These are phyloP conservation scores for Eulemur albifrons DNA, from an alignment of 2,797 vertebrate species.

Conservation along the genomic window DNA sequence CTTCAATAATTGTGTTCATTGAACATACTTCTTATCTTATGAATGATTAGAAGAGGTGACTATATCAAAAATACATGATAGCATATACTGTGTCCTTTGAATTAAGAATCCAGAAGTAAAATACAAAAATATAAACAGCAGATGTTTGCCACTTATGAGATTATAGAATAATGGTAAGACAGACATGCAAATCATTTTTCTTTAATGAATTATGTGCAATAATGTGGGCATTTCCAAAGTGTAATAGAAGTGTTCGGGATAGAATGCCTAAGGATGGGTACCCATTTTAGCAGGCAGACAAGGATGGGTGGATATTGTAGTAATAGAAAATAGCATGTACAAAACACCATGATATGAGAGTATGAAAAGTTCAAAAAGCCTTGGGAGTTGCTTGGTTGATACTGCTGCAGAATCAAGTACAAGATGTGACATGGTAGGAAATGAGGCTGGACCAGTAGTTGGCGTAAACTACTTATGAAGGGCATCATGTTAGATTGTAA, in stretches of 20 bases:
- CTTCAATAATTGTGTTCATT: background rate
- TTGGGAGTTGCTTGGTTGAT: background rate
- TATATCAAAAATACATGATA: background rate
- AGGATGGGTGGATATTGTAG: background rate
- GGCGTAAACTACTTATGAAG: background rate
- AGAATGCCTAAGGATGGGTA: background rate
- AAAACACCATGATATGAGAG: background rate
- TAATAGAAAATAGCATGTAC: background rate
- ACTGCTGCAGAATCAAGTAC: background rate
- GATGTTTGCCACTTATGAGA: background rate
- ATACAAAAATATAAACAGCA: background rate
- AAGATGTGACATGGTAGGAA: background rate
- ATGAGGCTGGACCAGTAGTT: background rate
- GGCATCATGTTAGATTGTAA: background rate
- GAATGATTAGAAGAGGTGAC: background rate
- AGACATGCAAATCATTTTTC: background rate
- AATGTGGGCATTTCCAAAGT: background rate
- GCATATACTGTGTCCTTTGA: background rate
- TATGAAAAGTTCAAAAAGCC: background rate
- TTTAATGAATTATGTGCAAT: background rate
- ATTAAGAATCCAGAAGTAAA: background rate
- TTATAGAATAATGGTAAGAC: background rate
- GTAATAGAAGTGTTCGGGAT: accelerated
- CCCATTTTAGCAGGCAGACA: background rate
- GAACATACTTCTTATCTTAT: background rate